A percentile compares a stretch with the other conserved stretches of the same genome.
These are phyloP conservation scores for Chionodraco myersi DNA, from an alignment of 2,113 vertebrate species.

Conservation along the genomic window DNA sequence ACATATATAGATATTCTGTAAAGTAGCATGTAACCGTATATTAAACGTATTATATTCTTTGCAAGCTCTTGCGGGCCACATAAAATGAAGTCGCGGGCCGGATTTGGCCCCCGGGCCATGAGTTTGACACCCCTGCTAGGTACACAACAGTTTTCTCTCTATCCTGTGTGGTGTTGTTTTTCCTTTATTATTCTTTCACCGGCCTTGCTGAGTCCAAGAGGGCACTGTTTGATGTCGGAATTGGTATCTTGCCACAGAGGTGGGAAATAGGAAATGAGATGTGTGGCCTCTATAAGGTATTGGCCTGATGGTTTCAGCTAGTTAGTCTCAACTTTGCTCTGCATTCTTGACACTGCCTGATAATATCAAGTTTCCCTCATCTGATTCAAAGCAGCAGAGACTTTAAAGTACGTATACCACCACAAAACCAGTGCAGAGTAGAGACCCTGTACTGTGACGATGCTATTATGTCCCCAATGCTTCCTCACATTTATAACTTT, in stretches of 20 bases:
- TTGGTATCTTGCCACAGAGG: slow-evolving; percentile 66
- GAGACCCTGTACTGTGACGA: slow-evolving; percentile 4
- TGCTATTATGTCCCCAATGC: background rate
- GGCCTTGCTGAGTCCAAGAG: slow-evolving; percentile 54
- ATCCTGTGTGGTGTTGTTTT: slow-evolving; percentile 49
- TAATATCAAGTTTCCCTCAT: slow-evolving; percentile 49
- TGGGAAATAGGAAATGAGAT: slow-evolving; percentile 71
- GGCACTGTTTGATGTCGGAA: slow-evolving; percentile 67
- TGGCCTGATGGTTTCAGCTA: slow-evolving; percentile 50
- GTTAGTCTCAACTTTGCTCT: slow-evolving; percentile 57
- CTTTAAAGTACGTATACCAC: slow-evolving; percentile 25
- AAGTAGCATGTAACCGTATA: too few species aligned
- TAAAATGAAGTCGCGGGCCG: too few species aligned
- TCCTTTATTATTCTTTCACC: slow-evolving; percentile 59
- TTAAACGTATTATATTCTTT: too few species aligned
- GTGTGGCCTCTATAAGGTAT: slow-evolving; percentile 60
- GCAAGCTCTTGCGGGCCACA: too few species aligned
- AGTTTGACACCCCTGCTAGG: background rate
- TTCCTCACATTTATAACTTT: slow-evolving; percentile 36
- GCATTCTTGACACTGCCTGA: slow-evolving; percentile 50
- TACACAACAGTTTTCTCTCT: slow-evolving; percentile 21
- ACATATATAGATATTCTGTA: too few species aligned
- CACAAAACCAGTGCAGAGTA: background rate
- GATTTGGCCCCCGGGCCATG: too few species aligned
- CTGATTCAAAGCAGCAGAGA: slow-evolving; percentile 30